Conservation (phyloP, 2,113 vertebrate genomes). For the Emydura subglobosa region DNA sequence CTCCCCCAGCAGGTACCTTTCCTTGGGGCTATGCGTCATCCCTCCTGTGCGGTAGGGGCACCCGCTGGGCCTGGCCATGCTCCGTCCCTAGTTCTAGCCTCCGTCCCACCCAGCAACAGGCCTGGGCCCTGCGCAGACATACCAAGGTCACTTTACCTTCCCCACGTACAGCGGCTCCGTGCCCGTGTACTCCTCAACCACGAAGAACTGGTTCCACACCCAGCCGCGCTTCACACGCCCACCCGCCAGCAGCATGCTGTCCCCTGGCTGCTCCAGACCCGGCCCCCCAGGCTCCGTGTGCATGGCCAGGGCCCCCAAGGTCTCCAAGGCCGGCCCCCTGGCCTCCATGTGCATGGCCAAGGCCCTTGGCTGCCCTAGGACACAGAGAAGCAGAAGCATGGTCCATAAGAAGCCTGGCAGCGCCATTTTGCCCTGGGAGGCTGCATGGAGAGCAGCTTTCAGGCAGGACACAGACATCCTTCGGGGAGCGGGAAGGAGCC, state of each 20-base stretch:
- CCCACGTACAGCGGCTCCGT: slow-evolving; percentile 97
- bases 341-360: slow-evolving; percentile 12
- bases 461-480: neutral
- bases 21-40: no score
- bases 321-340: neutral
- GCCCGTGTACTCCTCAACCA: slow-evolving; percentile 98
- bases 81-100: neutral
- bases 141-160: slow-evolving; percentile 86
- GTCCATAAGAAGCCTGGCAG: slow-evolving; percentile 60
- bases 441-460: slow-evolving; percentile 37
- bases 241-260: slow-evolving; percentile 73
- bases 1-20: neutral
- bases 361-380: slow-evolving; percentile 55
- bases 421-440: slow-evolving; percentile 48
- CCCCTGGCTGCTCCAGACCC: slow-evolving; percentile 26
- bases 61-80: neutral
- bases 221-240: slow-evolving; percentile 97
- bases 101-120: neutral
- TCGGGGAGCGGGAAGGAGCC: neutral
- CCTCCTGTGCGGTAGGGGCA: neutral
- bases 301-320: slow-evolving; percentile 37
- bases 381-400: slow-evolving; percentile 71
- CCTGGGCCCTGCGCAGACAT: fast-evolving
- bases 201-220: slow-evolving; percentile 99
- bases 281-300: neutral